These are phyloP conservation scores for Yponomeuta malinellus DNA, from an alignment of 2,888 invertebrate genomes.

Conservation along the genomic window DNA sequence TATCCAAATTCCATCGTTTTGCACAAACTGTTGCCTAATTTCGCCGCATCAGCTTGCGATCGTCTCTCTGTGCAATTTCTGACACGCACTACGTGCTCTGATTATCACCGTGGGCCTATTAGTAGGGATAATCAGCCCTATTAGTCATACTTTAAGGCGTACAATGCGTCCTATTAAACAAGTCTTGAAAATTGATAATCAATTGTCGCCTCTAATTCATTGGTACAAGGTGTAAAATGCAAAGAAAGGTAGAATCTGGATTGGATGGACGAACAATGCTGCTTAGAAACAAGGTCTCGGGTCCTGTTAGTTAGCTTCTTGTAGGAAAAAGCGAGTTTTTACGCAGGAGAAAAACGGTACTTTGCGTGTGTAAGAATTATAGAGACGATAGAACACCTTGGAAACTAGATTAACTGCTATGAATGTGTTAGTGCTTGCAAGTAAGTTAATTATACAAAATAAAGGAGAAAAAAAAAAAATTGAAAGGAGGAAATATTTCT, in stretches of 20 bases:
- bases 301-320: background rate
- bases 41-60: background rate
- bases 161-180: background rate
- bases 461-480: background rate
- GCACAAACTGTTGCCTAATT: background rate
- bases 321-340: background rate
- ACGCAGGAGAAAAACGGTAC: conserved; percentile 1
- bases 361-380: conserved; percentile 1
- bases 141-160: background rate
- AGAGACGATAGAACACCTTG: background rate
- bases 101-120: background rate
- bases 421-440: background rate
- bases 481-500: background rate
- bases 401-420: background rate
- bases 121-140: background rate
- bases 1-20: background rate
- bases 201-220: background rate
- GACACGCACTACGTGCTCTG: conserved; percentile 1
- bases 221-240: background rate
- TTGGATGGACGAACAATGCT: background rate
- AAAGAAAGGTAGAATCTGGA: background rate
- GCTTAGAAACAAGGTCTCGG: conserved; percentile 7
- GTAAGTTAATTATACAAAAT: no score
- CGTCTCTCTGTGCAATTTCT: no score
- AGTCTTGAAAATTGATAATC: background rate